Base-by-base conservation (phyloP, 2,888 invertebrate genomes). In the Brachyopa scutellaris region DNA sequence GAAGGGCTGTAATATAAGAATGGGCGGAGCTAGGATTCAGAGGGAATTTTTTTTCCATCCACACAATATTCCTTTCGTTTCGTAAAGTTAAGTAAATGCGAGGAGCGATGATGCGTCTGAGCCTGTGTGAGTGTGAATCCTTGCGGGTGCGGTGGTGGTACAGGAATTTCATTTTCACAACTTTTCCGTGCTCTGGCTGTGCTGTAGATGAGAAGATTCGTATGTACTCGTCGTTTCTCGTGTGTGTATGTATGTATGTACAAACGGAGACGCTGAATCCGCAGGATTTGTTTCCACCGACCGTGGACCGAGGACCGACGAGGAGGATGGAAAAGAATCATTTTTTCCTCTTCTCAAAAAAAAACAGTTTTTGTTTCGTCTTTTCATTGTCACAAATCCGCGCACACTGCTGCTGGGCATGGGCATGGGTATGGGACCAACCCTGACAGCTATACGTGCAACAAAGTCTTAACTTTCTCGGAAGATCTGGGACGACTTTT, bases 21-120 rank as follows among this genome's bases (percentile, higher is more conserved):
- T 76, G 80, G 80, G 80, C 80, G 80, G 80, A 80, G 80, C 69
- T 31, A 80, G 80, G 67, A 76, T 51, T 80, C 76, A 17, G n/a
- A 64, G 29, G 36, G 64, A 53, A 67, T 69, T 80, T 79, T 78
- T 74, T 80, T 31, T 49, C 53, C 26, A 33, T 15, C 49, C 70
- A 69, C n/a, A n/a, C n/a, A n/a, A n/a, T 76, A 51, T 57, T 74
- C 59, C 66, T 57, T 80, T 66, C 66, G 66, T 66, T 80, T 69
- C 55, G 55, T 47, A 66, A n/a, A 76, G 69, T 62, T 69, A 76
- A 80, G 76, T 80, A 69, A 80, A 80, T 80, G 80, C 76, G 80
- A 76, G 61, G 15, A 57, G 57, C 62, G 73, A 78, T 66, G 78
- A 73, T 59, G 72, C 57, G 72, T 72, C 40, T 51, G 49, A 36